phyloP scores from a whole-genome alignment of 2,888 invertebrate genomes.

The Atethmia centrago region DNA sequence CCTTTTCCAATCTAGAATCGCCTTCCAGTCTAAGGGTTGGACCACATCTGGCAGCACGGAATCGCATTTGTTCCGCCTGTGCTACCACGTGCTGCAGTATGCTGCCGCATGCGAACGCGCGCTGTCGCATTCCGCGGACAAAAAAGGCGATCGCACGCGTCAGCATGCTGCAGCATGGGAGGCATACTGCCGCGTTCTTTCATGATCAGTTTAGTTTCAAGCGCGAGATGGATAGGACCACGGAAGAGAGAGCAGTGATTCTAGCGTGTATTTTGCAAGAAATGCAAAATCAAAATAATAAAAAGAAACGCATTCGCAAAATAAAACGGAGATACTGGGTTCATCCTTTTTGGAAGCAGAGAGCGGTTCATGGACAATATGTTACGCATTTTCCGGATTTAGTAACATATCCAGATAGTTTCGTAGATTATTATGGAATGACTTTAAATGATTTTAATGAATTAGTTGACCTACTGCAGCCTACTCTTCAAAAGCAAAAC shows the following conservation, averaged over 20 bases:
- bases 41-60: too few species aligned
- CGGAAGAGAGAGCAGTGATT: slow-evolving; percentile 25
- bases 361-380: slow-evolving; percentile 52
- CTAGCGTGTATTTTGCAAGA: slow-evolving; percentile 30
- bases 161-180: slow-evolving; percentile 2
- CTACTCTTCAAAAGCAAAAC: slow-evolving; percentile 25
- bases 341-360: slow-evolving; percentile 47
- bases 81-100: slow-evolving; percentile 4
- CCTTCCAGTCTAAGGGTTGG: too few species aligned
- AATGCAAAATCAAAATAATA: slow-evolving; percentile 31
- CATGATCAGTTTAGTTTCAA: slow-evolving; percentile 30
- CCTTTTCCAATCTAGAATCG: too few species aligned
- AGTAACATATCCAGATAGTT: slow-evolving; percentile 49
- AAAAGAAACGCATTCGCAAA: slow-evolving; percentile 25
- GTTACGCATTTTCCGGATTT: slow-evolving; percentile 50
- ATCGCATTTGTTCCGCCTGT: slow-evolving; percentile 5
- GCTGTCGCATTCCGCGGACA: slow-evolving; percentile 8
- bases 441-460: slow-evolving; percentile 42
- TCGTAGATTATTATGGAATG: slow-evolving; percentile 46
- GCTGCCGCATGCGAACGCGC: slow-evolving; percentile 11
- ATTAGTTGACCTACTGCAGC: too few species aligned
- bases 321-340: slow-evolving; percentile 30
- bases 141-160: slow-evolving; percentile 1
- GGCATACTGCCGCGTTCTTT: slow-evolving; percentile 23
- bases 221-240: slow-evolving; percentile 40